phyloP scores from a whole-genome alignment of 1,140 invertebrate species.

The Chelonus insularis region DNA sequence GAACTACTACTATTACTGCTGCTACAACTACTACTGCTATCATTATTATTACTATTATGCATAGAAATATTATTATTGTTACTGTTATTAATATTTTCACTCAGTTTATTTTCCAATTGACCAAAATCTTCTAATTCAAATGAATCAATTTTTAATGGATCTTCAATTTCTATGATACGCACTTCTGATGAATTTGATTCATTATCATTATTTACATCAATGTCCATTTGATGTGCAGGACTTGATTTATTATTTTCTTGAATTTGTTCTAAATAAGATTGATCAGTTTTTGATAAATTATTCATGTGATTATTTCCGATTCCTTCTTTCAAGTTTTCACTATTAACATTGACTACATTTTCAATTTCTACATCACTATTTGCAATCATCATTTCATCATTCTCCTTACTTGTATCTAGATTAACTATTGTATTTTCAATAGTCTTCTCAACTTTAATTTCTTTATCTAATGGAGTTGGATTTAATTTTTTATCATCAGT shows the following conservation, averaged over 20 bases:
- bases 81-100: constrained; percentile 25
- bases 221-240: constrained; percentile 38
- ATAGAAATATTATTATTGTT: constrained; percentile 32
- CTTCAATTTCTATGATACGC: constrained; percentile 53
- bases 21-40: background rate
- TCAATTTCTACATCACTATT: constrained; percentile 3
- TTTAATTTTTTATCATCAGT: constrained; percentile 19
- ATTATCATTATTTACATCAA: constrained; percentile 40
- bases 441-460: too few species aligned
- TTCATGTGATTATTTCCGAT: constrained; percentile 37
- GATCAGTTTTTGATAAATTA: constrained; percentile 33
- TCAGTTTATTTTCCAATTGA: constrained; percentile 32
- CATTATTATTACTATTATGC: constrained; percentile 19
- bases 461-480: constrained; percentile 7
- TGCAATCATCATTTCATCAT: background rate
- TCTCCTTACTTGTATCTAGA: too few species aligned
- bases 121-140: constrained; percentile 26
- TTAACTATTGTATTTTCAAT: too few species aligned
- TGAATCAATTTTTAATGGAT: constrained; percentile 41
- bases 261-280: constrained; percentile 45
- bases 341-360: background rate
- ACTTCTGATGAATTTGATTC: constrained; percentile 49
- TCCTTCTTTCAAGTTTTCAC: constrained; percentile 10
- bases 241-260: constrained; percentile 34
- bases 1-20: background rate